These are phyloP conservation scores for Trachemys scripta DNA, from an alignment of 2,113 vertebrate species.

Conservation along the genomic window DNA sequence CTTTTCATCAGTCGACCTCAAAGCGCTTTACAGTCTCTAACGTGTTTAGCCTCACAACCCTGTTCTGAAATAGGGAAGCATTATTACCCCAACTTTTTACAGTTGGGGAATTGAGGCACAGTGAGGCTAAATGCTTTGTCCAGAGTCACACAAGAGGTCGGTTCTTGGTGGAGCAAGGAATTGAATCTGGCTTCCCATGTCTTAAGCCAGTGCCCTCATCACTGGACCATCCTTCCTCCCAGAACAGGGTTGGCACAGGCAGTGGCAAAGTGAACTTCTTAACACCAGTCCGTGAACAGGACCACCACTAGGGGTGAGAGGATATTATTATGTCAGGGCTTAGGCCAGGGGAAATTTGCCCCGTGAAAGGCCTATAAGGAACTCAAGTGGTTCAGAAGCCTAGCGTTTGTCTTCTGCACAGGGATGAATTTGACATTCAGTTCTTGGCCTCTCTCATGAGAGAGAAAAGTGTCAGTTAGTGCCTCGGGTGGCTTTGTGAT, in stretches of 20 bases:
- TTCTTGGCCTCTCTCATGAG: no score
- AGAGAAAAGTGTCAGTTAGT: no score
- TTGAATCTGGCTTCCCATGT: no score
- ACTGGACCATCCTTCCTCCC: background rate
- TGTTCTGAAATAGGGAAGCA: background rate
- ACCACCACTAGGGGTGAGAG: background rate
- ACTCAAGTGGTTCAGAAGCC: background rate
- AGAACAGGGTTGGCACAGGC: slow-evolving; percentile 22
- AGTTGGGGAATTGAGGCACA: no score
- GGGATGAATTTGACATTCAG: no score
- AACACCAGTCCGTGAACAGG: fast-evolving
- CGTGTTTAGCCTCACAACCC: background rate
- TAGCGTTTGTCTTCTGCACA: no score
- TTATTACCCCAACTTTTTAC: no score
- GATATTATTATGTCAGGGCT: no score
- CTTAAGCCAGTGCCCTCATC: no score
- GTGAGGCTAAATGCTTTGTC: no score
- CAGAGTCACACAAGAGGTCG: no score
- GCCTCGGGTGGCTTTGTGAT: background rate
- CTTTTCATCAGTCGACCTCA: background rate
- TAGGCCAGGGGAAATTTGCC: background rate
- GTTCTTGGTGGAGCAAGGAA: no score
- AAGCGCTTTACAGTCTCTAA: background rate
- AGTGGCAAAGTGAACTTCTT: background rate
- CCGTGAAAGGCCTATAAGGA: background rate